A percentile compares a stretch with the other conserved stretches of the same genome.
phyloP scores from a whole-genome alignment of 2,888 invertebrate species.

The Sympetrum striolatum region DNA sequence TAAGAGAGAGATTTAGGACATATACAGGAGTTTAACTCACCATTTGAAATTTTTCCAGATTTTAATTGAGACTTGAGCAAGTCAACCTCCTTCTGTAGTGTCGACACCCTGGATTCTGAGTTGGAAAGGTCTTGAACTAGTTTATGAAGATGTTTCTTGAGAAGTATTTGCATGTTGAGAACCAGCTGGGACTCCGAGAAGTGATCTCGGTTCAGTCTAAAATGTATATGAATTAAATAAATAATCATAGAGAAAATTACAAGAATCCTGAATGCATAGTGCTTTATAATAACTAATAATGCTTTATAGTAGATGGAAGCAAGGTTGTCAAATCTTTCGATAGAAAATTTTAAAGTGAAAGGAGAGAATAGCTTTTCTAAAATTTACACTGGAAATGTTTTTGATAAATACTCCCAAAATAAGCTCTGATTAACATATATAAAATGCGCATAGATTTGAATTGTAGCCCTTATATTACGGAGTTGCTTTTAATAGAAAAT shows the following conservation, averaged over 20 bases:
- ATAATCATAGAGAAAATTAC: background rate
- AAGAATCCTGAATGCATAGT: background rate
- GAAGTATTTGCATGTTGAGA: constrained; percentile 55
- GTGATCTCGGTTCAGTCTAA: background rate
- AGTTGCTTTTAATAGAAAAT: too few species aligned
- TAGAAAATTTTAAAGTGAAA: background rate
- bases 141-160: constrained; percentile 55
- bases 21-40: constrained; percentile 46
- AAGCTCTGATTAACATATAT: too few species aligned
- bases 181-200: constrained; percentile 53
- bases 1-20: too few species aligned
- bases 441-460: too few species aligned
- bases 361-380: too few species aligned
- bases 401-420: too few species aligned
- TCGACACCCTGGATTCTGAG: constrained; percentile 53
- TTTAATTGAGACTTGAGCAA: constrained; percentile 48
- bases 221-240: background rate
- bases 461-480: too few species aligned
- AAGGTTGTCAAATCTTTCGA: background rate
- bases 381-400: too few species aligned
- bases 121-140: constrained; percentile 54
- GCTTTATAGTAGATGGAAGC: background rate
- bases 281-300: background rate
- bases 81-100: constrained; percentile 47
- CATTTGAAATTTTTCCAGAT: constrained; percentile 53